Conservation (phyloP, 2,113 vertebrate species). For the Albula goreensis region DNA sequence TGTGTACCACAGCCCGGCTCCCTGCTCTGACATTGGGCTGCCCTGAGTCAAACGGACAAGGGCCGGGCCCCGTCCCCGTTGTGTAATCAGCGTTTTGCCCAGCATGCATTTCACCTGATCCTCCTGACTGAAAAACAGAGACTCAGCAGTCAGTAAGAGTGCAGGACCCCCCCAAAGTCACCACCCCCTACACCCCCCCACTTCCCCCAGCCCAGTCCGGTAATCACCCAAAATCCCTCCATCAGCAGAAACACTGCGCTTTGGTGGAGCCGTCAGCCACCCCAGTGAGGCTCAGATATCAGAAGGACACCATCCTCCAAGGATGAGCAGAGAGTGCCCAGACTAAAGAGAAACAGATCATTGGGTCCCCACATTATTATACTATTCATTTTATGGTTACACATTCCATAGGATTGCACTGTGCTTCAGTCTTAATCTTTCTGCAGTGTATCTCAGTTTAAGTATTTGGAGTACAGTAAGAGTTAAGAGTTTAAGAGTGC, state of each 20-base stretch:
- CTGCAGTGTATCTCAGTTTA: neutral
- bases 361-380: neutral
- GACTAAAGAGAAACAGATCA: neutral
- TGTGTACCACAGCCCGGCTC: neutral
- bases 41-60: neutral
- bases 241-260: neutral
- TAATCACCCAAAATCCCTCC: conserved; percentile 11
- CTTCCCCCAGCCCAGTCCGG: neutral
- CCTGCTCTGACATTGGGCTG: neutral
- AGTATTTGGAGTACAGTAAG: neutral
- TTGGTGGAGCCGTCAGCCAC: neutral
- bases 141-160: neutral
- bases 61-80: neutral
- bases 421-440: neutral
- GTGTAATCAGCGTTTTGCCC: neutral
- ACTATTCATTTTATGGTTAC: neutral
- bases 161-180: neutral
- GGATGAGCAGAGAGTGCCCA: neutral
- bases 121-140: neutral
- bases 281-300: neutral
- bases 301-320: neutral
- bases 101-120: neutral
- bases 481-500: neutral
- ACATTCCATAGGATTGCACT: neutral
- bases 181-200: neutral